phyloP scores from a whole-genome alignment of 2,113 vertebrate species.

The Psilopogon haemacephalus region DNA sequence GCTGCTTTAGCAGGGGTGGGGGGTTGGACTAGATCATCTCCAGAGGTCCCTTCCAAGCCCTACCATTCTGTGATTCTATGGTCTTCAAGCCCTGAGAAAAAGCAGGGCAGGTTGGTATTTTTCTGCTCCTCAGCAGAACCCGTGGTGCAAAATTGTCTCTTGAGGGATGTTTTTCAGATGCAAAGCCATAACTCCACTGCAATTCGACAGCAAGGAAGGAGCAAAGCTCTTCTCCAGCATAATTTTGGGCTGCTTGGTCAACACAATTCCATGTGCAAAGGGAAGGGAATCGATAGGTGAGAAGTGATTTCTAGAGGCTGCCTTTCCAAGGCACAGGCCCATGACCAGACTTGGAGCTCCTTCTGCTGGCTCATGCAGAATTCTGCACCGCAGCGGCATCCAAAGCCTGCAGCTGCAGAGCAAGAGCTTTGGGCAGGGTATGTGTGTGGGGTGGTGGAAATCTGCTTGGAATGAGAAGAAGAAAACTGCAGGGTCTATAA shows the following conservation, averaged over 20 bases:
- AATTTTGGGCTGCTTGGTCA: not conserved
- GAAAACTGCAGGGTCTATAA: not conserved
- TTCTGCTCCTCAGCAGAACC: not conserved
- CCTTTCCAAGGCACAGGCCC: not conserved
- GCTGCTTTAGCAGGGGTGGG: too few relatives aligned
- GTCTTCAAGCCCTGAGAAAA: not conserved
- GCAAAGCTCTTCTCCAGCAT: not conserved
- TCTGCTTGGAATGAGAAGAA: not conserved
- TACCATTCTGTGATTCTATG: too few relatives aligned
- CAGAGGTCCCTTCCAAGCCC: too few relatives aligned
- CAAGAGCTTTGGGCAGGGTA: not conserved
- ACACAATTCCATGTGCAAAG: not conserved
- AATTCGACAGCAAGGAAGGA: not conserved
- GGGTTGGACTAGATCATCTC: too few relatives aligned
- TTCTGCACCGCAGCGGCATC: not conserved
- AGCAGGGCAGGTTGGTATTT: not conserved
- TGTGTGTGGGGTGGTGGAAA: not conserved
- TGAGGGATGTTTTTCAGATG: not conserved
- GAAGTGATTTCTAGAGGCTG: not conserved
- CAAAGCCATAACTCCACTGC: not conserved
- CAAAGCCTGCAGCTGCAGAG: not conserved
- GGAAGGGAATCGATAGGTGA: not conserved
- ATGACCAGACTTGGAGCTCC: conserved; percentile 60
- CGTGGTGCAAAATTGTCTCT: not conserved
- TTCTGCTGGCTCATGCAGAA: conserved; percentile 54